Evolutionary conservation across 1,140 invertebrate genomes (phyloP), one percentile per base, ranked within the genome.

Genomic region (Luehdorfia chinensis): DNA sequence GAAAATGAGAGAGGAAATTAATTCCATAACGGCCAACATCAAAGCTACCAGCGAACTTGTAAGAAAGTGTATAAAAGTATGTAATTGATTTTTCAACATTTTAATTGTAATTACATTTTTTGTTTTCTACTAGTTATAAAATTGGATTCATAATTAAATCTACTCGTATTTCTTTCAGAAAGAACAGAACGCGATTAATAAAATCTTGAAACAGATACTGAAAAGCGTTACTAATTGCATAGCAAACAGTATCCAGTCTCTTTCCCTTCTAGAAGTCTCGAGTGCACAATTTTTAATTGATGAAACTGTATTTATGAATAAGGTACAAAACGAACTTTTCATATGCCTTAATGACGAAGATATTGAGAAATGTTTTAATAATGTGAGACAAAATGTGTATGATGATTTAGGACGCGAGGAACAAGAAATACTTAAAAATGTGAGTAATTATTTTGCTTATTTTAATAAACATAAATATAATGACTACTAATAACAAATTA

Each of bases 11-110:
- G 13, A 47, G 1, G 53, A 59, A 28, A 36, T 66, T 3, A 47
- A 59, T 1, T 28, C 48, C 2, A 36, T 66, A 9, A 58, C 70
- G n/a, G 18, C 55, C 36, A 36, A 50, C 7, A 12, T 56, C 3
- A 44, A 55, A 5, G 45, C 34, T 5, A 55, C 46, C 4, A 50
- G 50, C 1, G 37, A 55, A 33, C 25, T 49, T 33, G 39, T 66
- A 2, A 66, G 61, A 50, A 11, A 57, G 34, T 72, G 68, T 53
- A 13, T 66, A 14, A 15, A 63, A 45, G 65, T 68, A 59, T 57
- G 34, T 50, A 27, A 31, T 50, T 4, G 9, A 11, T 14, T 4
- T 41, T 28, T 14, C n/a, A 11, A 16, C 21, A 9, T 11, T 13
- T 14, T 2, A 12, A 5, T 12, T n/a, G 11, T 7, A 23, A 23